Evolutionary conservation across 92 coral and sea anemone genomes (phyloP).

Genomic region (Porites cylindrica): DNA sequence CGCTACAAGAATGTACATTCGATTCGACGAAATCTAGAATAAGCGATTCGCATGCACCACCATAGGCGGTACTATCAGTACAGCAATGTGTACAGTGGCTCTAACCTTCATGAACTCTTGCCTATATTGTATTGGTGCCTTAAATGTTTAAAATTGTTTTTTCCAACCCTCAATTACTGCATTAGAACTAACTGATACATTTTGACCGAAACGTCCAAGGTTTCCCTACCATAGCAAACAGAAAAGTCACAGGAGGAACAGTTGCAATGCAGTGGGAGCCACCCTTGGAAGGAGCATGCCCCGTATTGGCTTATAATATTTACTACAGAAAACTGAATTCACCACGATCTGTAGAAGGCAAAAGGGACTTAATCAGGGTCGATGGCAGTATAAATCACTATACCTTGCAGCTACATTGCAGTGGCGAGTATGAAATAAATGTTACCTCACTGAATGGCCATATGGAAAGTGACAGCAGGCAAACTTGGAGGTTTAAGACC

Average conservation of each 20-base stretch:
- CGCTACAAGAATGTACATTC: no score
- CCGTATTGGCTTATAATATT: not conserved
- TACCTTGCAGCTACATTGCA: not conserved
- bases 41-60: no score
- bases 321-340: slow-evolving; percentile 17
- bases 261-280: not conserved
- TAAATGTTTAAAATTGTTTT: no score
- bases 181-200: not conserved
- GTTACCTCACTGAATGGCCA: not conserved
- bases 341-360: not conserved
- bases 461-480: not conserved
- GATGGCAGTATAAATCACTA: not conserved
- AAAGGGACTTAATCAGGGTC: not conserved
- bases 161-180: not conserved
- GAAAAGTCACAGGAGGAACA: not conserved
- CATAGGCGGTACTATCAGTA: no score
- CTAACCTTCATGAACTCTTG: no score
- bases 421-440: not conserved
- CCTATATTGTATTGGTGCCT: no score
- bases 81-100: no score
- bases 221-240: not conserved
- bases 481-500: not conserved
- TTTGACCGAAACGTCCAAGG: not conserved
- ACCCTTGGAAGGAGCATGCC: slow-evolving; percentile 29
- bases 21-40: no score